phyloP scores from a whole-genome alignment of 2,888 invertebrate genomes.

The Cephus sareptanus region DNA sequence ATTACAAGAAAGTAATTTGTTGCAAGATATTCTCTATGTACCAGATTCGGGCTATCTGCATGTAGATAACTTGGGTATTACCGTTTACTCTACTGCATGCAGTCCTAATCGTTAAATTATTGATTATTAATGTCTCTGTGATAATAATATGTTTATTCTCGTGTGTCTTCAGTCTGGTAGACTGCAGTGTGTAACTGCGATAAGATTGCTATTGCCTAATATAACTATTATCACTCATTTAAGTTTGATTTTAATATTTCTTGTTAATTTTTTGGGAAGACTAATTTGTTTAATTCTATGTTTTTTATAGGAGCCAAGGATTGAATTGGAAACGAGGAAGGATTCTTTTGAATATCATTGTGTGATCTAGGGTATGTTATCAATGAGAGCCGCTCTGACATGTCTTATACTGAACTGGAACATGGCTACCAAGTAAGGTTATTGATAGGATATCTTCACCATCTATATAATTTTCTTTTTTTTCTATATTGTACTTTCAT shows the following conservation, averaged over 20 bases:
- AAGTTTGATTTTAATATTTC: neutral
- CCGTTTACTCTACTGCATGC: neutral
- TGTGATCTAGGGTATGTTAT: constrained; percentile 29
- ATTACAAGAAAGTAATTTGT: neutral
- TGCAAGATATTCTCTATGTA: neutral
- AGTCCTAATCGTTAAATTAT: neutral
- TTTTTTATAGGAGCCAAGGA: neutral
- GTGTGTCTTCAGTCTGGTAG: neutral
- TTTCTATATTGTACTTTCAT: neutral
- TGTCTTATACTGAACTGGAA: constrained; percentile 94
- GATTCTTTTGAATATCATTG: neutral
- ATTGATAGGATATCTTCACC: constrained; percentile 11
- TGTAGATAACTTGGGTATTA: neutral
- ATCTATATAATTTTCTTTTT: neutral
- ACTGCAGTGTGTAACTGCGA: neutral
- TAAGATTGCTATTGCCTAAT: neutral
- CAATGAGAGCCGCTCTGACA: constrained; percentile 65
- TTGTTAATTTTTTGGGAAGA: neutral
- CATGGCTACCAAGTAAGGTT: constrained; percentile 88
- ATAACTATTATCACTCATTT: neutral
- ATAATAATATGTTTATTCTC: neutral
- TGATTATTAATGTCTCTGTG: neutral
- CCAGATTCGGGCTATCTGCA: neutral
- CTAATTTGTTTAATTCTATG: neutral
- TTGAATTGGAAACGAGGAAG: neutral